Base-by-base conservation (phyloP, 2,888 invertebrate genomes). In the Amiota mariae region DNA sequence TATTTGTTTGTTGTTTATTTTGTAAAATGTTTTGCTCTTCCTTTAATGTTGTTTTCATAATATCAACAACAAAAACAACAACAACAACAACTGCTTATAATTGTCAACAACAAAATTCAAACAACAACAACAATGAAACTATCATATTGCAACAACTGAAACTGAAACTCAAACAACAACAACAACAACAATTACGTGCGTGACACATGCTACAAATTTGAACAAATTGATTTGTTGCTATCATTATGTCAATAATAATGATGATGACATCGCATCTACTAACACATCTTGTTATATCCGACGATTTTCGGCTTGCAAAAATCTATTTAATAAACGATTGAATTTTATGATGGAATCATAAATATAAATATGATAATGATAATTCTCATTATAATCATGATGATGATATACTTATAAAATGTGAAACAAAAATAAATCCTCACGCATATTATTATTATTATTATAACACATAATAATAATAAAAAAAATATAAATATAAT, bases 221-320 rank as follows among this genome's bases (percentile, higher is more conserved):
- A 77, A 78, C 72, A 76, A 78, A 73, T 75, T 78, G 81, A 77
- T 84, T 36, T 87, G 80, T 76, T 79, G 84, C 78, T 77, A 77
- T 77, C 74, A 84, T 86, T 36, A 36, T 36, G 36, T 36, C 36
- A 36, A 36, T 36, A 36, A 36, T 36, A 86, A 78, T 89, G 89
- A 89, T 89, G 89, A 89, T 89, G 89, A 89, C 89, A 87, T 89
- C 88, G 89, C 87, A 89, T 88, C 82, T 88, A 80, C 79, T 89
- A 79, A 89, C 89, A 81, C 85, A 87, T 87, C 89, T 89, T 86
- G 88, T 89, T 80, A 89, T 89, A 86, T 84, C 89, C 88, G 89
- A 89, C 83, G 89, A 89, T 81, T 89, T 89, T 89, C 89, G 89
- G 85, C 89, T 89, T 85, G 82, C 83, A 79, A 86, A 87, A 85